phyloP scores from a whole-genome alignment of 1,140 invertebrate genomes.

The Bombus pascuorum region DNA sequence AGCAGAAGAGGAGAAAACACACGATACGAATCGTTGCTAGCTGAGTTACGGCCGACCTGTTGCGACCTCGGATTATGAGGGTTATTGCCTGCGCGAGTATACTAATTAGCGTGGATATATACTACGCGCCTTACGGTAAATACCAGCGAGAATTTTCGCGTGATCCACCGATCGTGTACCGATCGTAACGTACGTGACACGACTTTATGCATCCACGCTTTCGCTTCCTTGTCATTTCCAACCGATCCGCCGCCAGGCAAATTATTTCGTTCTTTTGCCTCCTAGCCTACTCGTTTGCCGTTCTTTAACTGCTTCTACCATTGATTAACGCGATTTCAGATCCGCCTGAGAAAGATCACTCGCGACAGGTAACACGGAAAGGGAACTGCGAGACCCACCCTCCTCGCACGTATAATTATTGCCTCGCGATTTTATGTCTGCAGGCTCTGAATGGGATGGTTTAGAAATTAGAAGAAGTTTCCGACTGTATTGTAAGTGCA shows the following conservation, averaged over 20 bases:
- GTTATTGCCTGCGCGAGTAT: conserved; percentile 65
- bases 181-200: conserved; percentile 30
- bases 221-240: conserved; percentile 10
- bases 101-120: conserved; percentile 70
- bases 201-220: not conserved
- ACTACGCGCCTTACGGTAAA: conserved; percentile 61
- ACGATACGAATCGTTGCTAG: conserved; percentile 67
- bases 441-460: not conserved
- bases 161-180: conserved; percentile 48
- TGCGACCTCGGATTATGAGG: conserved; percentile 69
- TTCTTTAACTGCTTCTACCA: not conserved
- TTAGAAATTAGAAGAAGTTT: not conserved
- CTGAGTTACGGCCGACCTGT: conserved; percentile 67
- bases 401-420: conserved; percentile 7
- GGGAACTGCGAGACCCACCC: not conserved
- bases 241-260: not conserved
- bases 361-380: conserved; percentile 38
- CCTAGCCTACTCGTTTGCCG: no score
- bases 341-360: conserved; percentile 19
- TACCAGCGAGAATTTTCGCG: conserved; percentile 59
- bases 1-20: conserved; percentile 15
- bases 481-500: no score
- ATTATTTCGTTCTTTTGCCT: conserved; percentile 15
- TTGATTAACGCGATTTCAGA: not conserved
- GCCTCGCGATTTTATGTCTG: not conserved